Base-by-base conservation (phyloP, 2,113 vertebrate genomes). In the Strigops habroptila region DNA sequence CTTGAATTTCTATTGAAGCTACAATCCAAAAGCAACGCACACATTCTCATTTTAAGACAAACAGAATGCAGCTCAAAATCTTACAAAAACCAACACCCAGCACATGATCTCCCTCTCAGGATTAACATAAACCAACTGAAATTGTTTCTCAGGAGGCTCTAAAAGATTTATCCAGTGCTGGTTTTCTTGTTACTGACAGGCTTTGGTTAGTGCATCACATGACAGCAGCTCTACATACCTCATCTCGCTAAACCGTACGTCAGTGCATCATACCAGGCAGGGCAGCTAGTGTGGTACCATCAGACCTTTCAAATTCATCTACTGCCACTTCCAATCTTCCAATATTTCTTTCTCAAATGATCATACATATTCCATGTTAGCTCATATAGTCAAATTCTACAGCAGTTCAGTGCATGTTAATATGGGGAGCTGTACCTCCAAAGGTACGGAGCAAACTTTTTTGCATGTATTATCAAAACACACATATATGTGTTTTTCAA, bases 11-110 rank as follows among this genome's bases (percentile, higher is more conserved):
- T 13, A 7, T 5, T n/a, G 35, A 28, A 59, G 24, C 13, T 41
- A 19, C 49, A 41, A 41, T 6, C 46, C 73, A 78, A 84, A 41
- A 43, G 37, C 63, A 78, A 43, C 1, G 31, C 0, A 9, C 12
- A 52, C 9, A 2, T 48, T 48, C 9, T 8, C 39, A 37, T 12
- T 43, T 17, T 4, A 46, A 88, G 22, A 52, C 33, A 64, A 60
- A 59, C 30, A 70, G 30, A 43, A 22, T 0, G 11, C 67, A 82
- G 70, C 69, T 57, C 46, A 25, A 52, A 86, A 14, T 39, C 18
- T 4, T 18, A 18, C 1, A 0, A 23, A 65, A 41, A 6, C 39
- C 37, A 52, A 31, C 1, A 1, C 18, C n/a, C 18, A 23, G 57
- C 15, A 4, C 1, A 19, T 1, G 12, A 17, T 55, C 12, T 23